A percentile compares a stretch with the other conserved stretches of the same genome.
phyloP scores from a whole-genome alignment of 2,797 vertebrate genomes.

The Apogon hyalosoma region DNA sequence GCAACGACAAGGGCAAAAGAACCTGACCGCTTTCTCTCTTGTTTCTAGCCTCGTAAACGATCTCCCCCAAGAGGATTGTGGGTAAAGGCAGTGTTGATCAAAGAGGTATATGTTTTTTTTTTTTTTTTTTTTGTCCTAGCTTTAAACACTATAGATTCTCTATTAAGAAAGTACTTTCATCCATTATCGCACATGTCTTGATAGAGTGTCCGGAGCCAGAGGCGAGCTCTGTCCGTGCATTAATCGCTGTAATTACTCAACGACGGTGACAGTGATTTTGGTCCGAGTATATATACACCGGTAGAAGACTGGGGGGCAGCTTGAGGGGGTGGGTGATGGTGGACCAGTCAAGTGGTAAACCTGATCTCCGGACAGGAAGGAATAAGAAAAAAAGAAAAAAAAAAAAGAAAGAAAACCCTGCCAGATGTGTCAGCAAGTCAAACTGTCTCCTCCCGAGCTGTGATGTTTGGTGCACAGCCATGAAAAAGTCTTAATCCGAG shows the following conservation, averaged over 20 bases:
- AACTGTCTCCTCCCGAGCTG: neutral
- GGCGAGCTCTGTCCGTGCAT: conserved; percentile 57
- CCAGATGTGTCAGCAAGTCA: conserved; percentile 13
- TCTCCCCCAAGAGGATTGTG: conserved; percentile 67
- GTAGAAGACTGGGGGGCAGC: conserved; percentile 14
- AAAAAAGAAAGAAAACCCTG: conserved; percentile 9
- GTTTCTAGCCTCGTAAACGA: conserved; percentile 54
- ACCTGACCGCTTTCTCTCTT: conserved; percentile 60
- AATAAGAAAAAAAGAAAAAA: too few relatives aligned
- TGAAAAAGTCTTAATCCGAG: neutral
- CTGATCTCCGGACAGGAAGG: conserved; percentile 31
- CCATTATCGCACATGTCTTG: conserved; percentile 54
- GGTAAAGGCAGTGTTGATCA: conserved; percentile 55
- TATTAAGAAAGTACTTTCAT: conserved; percentile 58
- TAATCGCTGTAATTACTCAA: conserved; percentile 74
- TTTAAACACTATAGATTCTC: conserved; percentile 62
- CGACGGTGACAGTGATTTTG: conserved; percentile 58
- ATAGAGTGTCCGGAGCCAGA: conserved; percentile 65
- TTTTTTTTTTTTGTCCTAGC: neutral
- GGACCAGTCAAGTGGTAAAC: conserved; percentile 50
- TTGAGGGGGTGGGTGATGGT: neutral
- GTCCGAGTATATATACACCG: conserved; percentile 36
- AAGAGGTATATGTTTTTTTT: conserved; percentile 37
- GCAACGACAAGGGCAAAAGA: conserved; percentile 68
- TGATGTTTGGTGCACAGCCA: neutral